Conservation (phyloP, 2,797 vertebrate species). For the Eospalax fontanierii region DNA sequence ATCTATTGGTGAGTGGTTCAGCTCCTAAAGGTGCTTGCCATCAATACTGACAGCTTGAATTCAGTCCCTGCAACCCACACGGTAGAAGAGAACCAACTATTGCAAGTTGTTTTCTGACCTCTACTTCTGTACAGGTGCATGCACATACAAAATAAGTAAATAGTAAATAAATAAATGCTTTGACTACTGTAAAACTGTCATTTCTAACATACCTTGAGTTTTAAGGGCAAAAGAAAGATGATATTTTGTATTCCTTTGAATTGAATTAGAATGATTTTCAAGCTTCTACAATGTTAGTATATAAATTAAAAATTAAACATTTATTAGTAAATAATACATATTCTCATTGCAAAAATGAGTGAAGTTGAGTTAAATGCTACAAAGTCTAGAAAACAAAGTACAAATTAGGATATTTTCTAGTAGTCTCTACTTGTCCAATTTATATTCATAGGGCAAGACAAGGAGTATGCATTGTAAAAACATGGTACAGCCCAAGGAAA, state of each 20-base stretch:
- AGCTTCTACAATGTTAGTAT: slow-evolving; percentile 2
- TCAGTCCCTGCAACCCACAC: no score
- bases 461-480: neutral
- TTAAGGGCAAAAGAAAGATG: slow-evolving; percentile 52
- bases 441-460: neutral
- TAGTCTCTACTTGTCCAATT: neutral
- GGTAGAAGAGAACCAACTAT: no score
- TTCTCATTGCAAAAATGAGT: neutral
- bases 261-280: slow-evolving; percentile 27
- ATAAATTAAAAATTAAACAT: slow-evolving; percentile 48
- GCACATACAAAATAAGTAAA: no score
- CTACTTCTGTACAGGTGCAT: no score
- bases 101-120: no score
- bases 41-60: no score
- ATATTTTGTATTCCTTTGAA: slow-evolving; percentile 4
- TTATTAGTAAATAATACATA: slow-evolving; percentile 54
- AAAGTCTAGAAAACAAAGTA: neutral
- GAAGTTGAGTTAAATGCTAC: slow-evolving; percentile 23
- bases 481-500: neutral
- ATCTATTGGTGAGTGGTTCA: neutral
- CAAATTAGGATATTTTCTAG: neutral
- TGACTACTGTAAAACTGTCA: slow-evolving; percentile 11
- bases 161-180: neutral
- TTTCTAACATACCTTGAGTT: slow-evolving; percentile 69
- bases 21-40: no score